These are phyloP conservation scores for Cecropterus lyciades DNA, from an alignment of 1,140 invertebrate genomes.

Conservation along the genomic window DNA sequence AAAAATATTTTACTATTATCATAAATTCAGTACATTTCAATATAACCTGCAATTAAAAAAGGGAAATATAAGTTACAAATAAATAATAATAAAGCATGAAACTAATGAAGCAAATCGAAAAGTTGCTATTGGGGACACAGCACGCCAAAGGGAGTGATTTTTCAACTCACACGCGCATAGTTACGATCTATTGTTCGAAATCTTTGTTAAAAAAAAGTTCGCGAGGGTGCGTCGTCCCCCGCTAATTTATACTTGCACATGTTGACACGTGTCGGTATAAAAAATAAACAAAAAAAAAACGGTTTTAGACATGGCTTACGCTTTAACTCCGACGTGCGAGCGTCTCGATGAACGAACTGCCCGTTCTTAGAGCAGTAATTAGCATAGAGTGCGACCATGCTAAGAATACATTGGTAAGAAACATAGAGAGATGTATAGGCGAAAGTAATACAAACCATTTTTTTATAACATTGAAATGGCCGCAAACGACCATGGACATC, in stretches of 20 bases:
- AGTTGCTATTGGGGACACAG: constrained; percentile 40
- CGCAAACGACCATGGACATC: no score
- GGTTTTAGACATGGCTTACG: constrained; percentile 72
- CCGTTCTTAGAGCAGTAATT: no score
- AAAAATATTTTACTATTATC: no score
- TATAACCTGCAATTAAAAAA: no score
- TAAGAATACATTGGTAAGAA: no score
- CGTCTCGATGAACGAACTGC: constrained; percentile 24
- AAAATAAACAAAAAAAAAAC: constrained; percentile 73
- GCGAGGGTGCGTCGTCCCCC: constrained; percentile 74
- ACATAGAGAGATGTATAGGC: no score
- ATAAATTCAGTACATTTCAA: no score
- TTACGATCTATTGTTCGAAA: constrained; percentile 80
- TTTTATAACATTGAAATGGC: no score
- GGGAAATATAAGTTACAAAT: no score
- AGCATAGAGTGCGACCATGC: no score
- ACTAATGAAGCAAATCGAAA: constrained; percentile 43
- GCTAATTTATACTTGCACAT: constrained; percentile 82
- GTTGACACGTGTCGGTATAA: constrained; percentile 76
- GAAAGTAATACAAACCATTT: no score
- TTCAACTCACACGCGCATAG: constrained; percentile 75
- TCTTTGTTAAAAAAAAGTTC: constrained; percentile 76
- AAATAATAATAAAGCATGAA: constrained; percentile 19
- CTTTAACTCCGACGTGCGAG: constrained; percentile 62
- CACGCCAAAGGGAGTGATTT: constrained; percentile 68